phyloP scores from a whole-genome alignment of 2,113 vertebrate genomes.

The Syngnathus scovelli region DNA sequence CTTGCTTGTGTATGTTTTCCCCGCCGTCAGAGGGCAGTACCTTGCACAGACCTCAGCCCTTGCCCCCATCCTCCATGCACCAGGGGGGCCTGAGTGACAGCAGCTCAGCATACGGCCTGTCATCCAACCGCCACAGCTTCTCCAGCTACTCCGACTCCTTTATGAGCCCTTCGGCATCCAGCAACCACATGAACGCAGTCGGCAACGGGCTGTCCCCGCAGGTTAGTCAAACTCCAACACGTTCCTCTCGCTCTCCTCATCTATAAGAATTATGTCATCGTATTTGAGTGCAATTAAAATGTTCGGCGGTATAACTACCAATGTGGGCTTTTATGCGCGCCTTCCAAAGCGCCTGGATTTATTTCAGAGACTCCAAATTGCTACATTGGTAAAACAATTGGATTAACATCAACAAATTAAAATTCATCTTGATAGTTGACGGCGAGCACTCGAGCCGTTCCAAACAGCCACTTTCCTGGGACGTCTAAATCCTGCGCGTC shows the following conservation, averaged over 20 bases:
- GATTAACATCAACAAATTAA: constrained; percentile 76
- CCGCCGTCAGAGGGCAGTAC: constrained; percentile 83
- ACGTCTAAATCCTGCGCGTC: constrained; percentile 62
- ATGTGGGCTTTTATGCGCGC: constrained; percentile 60
- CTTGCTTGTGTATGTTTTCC: constrained; percentile 13
- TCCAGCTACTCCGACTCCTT: constrained; percentile 98
- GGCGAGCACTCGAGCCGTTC: constrained; percentile 59
- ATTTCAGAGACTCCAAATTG: constrained; percentile 65
- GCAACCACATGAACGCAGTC: constrained; percentile 97
- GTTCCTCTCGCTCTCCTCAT: constrained; percentile 9
- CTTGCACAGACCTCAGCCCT: constrained; percentile 92
- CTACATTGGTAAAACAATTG: constrained; percentile 75
- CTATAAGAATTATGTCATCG: constrained; percentile 49
- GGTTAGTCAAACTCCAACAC: constrained; percentile 68
- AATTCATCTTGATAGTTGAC: constrained; percentile 69
- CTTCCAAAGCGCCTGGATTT: constrained; percentile 66
- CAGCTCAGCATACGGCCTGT: constrained; percentile 85
- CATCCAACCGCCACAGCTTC: constrained; percentile 87
- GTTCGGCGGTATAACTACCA: constrained; percentile 60
- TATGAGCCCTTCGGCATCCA: constrained; percentile 87
- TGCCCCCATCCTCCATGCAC: constrained; percentile 97
- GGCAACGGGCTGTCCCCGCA: constrained; percentile 97
- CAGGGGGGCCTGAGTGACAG: constrained; percentile 87
- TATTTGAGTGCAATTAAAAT: constrained; percentile 61
- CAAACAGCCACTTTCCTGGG: constrained; percentile 72